A percentile compares a stretch with the other conserved stretches of the same genome.
Evolutionary conservation across 2,888 invertebrate species (phyloP).

Genomic region (Chymomyza procnemis): DNA sequence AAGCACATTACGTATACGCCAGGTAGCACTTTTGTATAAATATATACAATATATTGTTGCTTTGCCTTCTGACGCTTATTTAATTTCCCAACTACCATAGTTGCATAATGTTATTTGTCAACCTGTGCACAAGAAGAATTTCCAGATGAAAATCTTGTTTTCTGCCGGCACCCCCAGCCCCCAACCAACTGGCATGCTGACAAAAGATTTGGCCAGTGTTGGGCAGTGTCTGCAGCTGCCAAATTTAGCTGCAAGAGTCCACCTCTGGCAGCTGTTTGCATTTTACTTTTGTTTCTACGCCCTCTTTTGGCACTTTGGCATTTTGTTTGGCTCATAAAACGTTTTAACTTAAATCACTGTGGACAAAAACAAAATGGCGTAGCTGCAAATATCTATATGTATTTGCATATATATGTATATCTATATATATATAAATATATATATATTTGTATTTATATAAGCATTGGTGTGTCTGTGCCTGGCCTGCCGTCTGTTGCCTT

Average conservation of each 20-base stretch:
- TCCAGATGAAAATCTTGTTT: conserved; percentile 29
- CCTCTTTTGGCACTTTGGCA: conserved; percentile 1
- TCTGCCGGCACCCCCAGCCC: conserved; percentile 3
- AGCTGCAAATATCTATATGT: background rate
- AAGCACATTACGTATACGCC: background rate
- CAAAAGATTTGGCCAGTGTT: background rate
- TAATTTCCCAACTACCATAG: background rate
- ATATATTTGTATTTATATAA: background rate
- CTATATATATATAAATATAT: background rate
- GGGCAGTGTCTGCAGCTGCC: conserved; percentile 16
- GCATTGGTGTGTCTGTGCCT: background rate
- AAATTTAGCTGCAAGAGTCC: conserved; percentile 59
- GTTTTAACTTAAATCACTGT: conserved; percentile 59
- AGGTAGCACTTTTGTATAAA: background rate
- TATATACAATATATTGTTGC: background rate
- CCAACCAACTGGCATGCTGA: conserved; percentile 1
- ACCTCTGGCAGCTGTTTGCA: conserved; percentile 62
- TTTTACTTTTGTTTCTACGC: conserved; percentile 24
- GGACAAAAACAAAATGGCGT: conserved; percentile 49
- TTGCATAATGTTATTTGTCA: background rate
- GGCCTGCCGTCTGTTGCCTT: conserved; percentile 32
- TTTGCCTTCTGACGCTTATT: background rate
- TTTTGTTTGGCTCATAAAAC: conserved; percentile 49
- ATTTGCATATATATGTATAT: background rate
- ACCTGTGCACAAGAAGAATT: background rate